phyloP scores from a whole-genome alignment of 2,113 vertebrate genomes.

The Vulpes vulpes region DNA sequence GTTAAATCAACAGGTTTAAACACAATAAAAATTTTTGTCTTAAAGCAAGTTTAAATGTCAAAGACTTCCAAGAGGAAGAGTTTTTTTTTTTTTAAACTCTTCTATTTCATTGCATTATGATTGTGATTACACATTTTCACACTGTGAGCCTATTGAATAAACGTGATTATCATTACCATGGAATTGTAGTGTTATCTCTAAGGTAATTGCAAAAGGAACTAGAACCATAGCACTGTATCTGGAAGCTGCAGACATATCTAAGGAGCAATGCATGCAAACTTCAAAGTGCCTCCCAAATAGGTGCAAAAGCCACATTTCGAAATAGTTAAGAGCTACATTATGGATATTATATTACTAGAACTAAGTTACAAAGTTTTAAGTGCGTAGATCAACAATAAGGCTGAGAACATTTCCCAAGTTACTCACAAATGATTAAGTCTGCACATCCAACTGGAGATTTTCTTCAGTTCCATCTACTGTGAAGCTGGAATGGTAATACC shows the following conservation, averaged over 20 bases:
- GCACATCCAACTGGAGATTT: not conserved
- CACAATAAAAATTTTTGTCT: not conserved
- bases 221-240: not conserved
- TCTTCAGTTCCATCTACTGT: not conserved
- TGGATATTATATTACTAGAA: not conserved
- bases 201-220: not conserved
- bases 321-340: not conserved
- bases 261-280: not conserved
- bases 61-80: not conserved
- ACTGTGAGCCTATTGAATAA: not conserved
- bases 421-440: not conserved
- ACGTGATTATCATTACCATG: not conserved
- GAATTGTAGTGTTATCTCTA: not conserved
- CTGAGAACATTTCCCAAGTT: not conserved
- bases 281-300: not conserved
- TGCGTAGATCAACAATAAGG: not conserved
- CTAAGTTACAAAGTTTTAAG: not conserved
- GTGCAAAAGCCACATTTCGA: not conserved
- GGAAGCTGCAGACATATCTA: not conserved
- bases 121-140: not conserved
- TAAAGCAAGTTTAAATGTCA: not conserved
- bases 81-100: not conserved
- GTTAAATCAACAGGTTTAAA: not conserved
- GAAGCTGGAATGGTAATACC: not conserved
- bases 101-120: not conserved